Evolutionary conservation across 2,797 vertebrate genomes (phyloP), one percentile per base, ranked within the genome.

Genomic region (Chromobotia macracanthus): DNA sequence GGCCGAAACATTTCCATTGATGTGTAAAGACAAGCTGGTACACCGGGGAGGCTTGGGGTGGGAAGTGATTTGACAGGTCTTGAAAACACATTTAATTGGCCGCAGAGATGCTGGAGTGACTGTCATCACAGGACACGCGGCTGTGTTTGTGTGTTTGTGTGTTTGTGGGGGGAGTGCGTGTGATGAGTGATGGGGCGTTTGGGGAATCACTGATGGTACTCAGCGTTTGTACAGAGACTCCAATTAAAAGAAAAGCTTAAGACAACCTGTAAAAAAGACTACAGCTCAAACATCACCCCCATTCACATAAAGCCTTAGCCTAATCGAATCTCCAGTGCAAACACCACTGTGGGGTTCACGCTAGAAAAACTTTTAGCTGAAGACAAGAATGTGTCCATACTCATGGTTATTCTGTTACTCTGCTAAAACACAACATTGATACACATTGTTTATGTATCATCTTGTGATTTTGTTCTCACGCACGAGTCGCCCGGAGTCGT

Each of bases 81-180:
- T 25, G 23, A 81, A 81, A 72, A 65, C 80, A 77, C 50, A 28
- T 48, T 81, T 81, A 81, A 81, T 81, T 81, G 80, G 80, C 68
- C 71, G 67, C 69, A 50, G 69, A 77, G 53, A 67, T 56, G 61
- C 44, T 67, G 53, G 56, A 61, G 46, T 69, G 64, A 82, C 46
- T 74, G 71, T 46, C 55, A 70, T 75, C 72, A 25, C 65, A 63
- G 21, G 53, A 61, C 75, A 53, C 10, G 25, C 61, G 72, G 55
- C 70, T 31, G 23, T 64, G 38, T 51, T 12, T 53, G 69, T 72
- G 67, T 28, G 28, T 28, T 28, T 28, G 28, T 28, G 28, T 4
- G 28, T 2, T 2, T 2, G 28, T 28, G 28, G 2, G n/a, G 68
- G 9, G 77, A 55, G 60, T 8, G 8, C 18, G 46, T 53, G 31